Evolutionary conservation across 2,797 vertebrate genomes (phyloP), one percentile per base, ranked within the genome.

Genomic region (Vultur gryphus): DNA sequence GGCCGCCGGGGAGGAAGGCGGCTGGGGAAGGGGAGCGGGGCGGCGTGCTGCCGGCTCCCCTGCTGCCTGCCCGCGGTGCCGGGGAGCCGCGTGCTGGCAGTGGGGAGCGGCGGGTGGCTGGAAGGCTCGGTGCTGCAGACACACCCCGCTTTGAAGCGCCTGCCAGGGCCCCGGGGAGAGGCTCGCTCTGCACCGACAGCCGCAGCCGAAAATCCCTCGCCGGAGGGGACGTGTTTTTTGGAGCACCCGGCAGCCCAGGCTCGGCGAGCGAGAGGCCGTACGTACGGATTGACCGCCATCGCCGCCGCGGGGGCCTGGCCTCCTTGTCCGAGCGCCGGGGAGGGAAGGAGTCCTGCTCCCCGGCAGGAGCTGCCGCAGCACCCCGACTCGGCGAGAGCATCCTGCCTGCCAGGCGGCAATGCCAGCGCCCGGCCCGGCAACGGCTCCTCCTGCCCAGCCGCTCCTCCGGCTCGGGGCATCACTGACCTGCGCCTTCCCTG

Each of bases 131-230:
- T 33, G 89, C 70, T 54, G 59, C 87, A 3, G 89, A 64, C 95
- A 86, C 93, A 52, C 87, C 93, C 79, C 15, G 9, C 87, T 94
- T 57, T 48, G 90, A 91, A 91, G 87, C 18, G 35, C 65, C 76
- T 93, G 94, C 90, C 93, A 91, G 73, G 31, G 67, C 95, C 67
- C 43, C 5, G 33, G 91, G 82, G 76, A 94, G 76, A 58, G 65
- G 84, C 55, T 87, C 23, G 2, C 61, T 61, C 57, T 1, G 37
- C 61, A 44, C 44, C 59, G 12, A 23, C 89, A 89, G 54, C 78
- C 35, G 2, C 62, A 26, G 76, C 77, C 23, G 17, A 94, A 90
- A 96, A 96, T 96, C 88, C 80, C 49, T 93, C 5, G 69, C 96
- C 55, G 4, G 69, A 84, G 84, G 93, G 73, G 21, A 93, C 5